A percentile compares a stretch with the other conserved stretches of the same genome.
phyloP scores from a whole-genome alignment of 2,113 vertebrate species.

The Tinamus guttatus region DNA sequence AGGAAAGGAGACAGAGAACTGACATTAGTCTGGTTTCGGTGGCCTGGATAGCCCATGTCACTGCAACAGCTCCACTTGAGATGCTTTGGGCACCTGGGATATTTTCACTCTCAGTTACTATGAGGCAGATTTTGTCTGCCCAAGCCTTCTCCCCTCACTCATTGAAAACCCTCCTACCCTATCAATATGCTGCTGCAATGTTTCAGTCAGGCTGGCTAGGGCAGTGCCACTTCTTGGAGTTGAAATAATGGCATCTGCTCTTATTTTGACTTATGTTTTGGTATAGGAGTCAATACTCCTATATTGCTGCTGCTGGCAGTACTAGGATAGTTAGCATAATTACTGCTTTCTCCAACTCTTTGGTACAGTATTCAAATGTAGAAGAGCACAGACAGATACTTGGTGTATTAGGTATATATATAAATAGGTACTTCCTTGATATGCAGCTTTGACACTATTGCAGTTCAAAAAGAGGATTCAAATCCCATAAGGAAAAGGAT shows the following conservation, averaged over 20 bases:
- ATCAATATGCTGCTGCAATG: not conserved
- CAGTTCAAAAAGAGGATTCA: not conserved
- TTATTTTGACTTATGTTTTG: not conserved
- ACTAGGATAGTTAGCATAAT: not conserved
- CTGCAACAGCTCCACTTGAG: not conserved
- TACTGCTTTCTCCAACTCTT: not conserved
- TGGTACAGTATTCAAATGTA: not conserved
- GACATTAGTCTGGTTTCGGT: not conserved
- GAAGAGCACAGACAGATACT: not conserved
- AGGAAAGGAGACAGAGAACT: not conserved
- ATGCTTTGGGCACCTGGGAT: not conserved
- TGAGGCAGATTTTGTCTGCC: not conserved
- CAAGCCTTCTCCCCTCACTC: not conserved
- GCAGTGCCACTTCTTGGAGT: not conserved
- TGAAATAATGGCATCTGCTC: not conserved
- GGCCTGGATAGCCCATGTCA: not conserved
- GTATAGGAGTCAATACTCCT: too few relatives aligned
- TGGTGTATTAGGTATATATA: not conserved
- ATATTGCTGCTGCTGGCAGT: not conserved
- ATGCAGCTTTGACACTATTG: not conserved
- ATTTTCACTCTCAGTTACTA: not conserved
- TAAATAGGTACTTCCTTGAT: not conserved
- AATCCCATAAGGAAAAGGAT: not conserved
- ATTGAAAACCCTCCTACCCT: not conserved
- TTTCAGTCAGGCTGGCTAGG: not conserved